phyloP scores from a whole-genome alignment of 2,888 invertebrate genomes.

The Drosophila bunnanda region DNA sequence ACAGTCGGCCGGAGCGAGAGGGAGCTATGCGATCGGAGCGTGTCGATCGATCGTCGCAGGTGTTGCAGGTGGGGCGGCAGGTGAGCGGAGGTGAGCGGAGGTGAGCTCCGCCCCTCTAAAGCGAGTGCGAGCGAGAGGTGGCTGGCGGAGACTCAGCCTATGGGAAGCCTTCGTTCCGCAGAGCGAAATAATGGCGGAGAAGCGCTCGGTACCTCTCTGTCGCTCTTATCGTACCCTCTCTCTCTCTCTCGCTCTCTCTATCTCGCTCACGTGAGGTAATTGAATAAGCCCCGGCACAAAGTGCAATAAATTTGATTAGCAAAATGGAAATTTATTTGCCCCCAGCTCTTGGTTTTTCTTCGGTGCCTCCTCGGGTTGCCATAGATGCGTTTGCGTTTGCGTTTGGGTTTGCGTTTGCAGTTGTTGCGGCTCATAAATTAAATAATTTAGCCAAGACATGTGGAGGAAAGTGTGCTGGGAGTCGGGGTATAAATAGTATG shows the following conservation, averaged over 20 bases:
- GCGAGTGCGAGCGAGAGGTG: slow-evolving; percentile 49
- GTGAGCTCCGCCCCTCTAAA: slow-evolving; percentile 54
- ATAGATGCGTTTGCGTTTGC: slow-evolving; percentile 57
- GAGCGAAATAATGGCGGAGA: slow-evolving; percentile 71
- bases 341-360: slow-evolving; percentile 51
- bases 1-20: slow-evolving; percentile 50
- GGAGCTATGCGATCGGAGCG: slow-evolving; percentile 51
- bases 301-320: slow-evolving; percentile 81
- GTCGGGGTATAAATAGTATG: slow-evolving; percentile 1
- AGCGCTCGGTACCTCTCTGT: slow-evolving; percentile 15
- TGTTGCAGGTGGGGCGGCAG: slow-evolving; percentile 55
- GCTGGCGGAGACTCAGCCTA: slow-evolving; percentile 39
- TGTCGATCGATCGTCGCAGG: slow-evolving; percentile 65
- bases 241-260: slow-evolving; percentile 17
- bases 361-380: slow-evolving; percentile 46
- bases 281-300: slow-evolving; percentile 77
- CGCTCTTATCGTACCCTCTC: slow-evolving; percentile 19
- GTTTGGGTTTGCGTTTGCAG: slow-evolving; percentile 42
- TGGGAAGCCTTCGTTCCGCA: slow-evolving; percentile 43
- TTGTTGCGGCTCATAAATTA: slow-evolving; percentile 78
- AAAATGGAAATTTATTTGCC: slow-evolving; percentile 80
- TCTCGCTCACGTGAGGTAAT: slow-evolving; percentile 55
- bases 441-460: slow-evolving; percentile 69
- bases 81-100: slow-evolving; percentile 63
- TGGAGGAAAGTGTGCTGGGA: slow-evolving; percentile 7